Base-by-base conservation (phyloP, 1,140 invertebrate genomes). In the Pemphigus obesinymphae region DNA sequence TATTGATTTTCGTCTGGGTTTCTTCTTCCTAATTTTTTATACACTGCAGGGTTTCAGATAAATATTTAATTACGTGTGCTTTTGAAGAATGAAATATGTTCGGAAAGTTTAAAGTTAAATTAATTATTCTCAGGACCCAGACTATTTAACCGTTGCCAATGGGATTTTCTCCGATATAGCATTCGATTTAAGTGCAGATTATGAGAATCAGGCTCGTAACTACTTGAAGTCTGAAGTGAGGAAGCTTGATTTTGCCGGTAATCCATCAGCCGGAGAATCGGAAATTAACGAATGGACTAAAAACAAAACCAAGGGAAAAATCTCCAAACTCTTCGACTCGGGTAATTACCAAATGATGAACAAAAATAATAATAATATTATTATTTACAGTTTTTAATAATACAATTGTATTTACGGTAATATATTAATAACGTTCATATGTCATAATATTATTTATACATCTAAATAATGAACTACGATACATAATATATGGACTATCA, bases 211-310 rank as follows among this genome's bases (percentile, higher is more conserved):
- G 37, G 37, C n/a, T 40, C 50, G 53, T 26, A 78, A 78, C 2
- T 78, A 78, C 2, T 58, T 78, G n/a, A 58, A 78, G 1, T 53
- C 50, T 4, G 73, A 78, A 58, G 73, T 78, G 53, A 58, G n/a
- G 23, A 78, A 23, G 10, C 6, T 78, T 7, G 50, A 78, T 26
- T 78, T 78, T 15, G 34, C 50, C 13, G 23, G 23, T 8, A 73
- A 50, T n/a, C 45, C 70, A 20, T n/a, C 26, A 8, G 37, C 50
- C 6, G 73, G 31, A 11, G 73, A 58, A 3, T 37, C 13, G 13
- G 73, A 78, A 34, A 26, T 78, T 7, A 78, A 78, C n/a, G 53
- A 78, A 53, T 78, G 73, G 50, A 23, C 53, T 8, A 40, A 40
- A 8, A 58, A 3, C 20, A 78, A 40, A 29, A 78, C 73, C 3